phyloP scores from a whole-genome alignment of 2,113 vertebrate species.

The Prionailurus bengalensis region DNA sequence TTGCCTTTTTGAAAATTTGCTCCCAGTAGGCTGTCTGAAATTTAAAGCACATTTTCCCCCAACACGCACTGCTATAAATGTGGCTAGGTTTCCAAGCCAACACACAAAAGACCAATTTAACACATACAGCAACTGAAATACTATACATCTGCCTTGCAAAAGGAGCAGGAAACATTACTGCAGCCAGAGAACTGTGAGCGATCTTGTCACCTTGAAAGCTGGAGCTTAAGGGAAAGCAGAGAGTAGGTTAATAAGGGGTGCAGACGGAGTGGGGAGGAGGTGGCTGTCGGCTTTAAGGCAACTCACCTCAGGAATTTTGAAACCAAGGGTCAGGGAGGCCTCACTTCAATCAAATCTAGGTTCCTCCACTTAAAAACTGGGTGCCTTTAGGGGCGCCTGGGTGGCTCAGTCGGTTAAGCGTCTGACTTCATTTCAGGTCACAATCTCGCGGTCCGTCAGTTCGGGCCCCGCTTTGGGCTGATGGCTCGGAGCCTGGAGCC shows the following conservation, averaged over 20 bases:
- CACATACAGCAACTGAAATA: slow-evolving; percentile 6
- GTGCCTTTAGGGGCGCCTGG: background rate
- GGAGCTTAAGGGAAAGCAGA: background rate
- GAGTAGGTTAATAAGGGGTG: background rate
- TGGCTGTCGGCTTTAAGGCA: background rate
- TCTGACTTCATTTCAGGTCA: no score
- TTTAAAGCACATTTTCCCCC: background rate
- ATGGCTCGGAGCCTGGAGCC: no score
- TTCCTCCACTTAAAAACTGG: background rate
- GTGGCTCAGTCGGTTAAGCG: no score
- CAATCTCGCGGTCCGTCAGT: no score
- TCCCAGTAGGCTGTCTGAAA: slow-evolving; percentile 36
- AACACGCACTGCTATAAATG: background rate
- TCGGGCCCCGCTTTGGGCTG: no score
- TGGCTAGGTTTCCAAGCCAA: slow-evolving; percentile 57
- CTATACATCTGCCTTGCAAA: slow-evolving; percentile 18
- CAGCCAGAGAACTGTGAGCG: background rate
- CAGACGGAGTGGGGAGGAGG: background rate
- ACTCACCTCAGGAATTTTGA: background rate
- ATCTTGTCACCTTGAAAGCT: background rate
- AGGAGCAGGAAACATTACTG: background rate
- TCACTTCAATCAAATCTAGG: background rate
- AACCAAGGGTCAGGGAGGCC: background rate
- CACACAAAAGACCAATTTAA: slow-evolving; percentile 44
- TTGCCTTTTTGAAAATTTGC: slow-evolving; percentile 31